phyloP scores from a whole-genome alignment of 2,888 invertebrate species.

The Nemotelus pantherinus region DNA sequence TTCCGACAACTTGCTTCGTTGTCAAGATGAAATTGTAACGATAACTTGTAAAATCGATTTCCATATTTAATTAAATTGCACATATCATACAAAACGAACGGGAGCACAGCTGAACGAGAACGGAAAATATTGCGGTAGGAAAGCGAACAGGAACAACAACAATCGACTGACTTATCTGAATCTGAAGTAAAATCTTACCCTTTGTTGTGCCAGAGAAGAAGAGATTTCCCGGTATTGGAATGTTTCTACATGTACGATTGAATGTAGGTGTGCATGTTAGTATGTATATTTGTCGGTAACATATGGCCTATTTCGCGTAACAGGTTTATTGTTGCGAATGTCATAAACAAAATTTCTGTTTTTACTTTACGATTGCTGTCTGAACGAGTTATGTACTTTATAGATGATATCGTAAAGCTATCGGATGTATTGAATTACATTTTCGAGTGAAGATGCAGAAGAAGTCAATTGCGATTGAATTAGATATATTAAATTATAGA shows the following conservation, averaged over 20 bases:
- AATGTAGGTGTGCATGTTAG: not conserved
- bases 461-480: not conserved
- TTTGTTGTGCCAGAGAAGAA: not conserved
- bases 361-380: conserved; percentile 31
- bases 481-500: not conserved
- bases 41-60: conserved; percentile 42
- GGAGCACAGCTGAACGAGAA: not conserved
- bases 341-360: conserved; percentile 41
- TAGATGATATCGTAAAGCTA: not conserved
- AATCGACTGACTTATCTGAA: conserved; percentile 1
- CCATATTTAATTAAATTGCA: conserved; percentile 43
- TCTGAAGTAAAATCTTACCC: not conserved
- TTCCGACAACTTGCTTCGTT: conserved; percentile 21
- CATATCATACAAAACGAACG: conserved; percentile 16
- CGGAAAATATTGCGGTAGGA: not conserved
- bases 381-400: not conserved
- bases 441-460: not conserved
- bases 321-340: conserved; percentile 33
- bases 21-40: conserved; percentile 39
- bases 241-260: not conserved
- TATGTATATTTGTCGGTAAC: conserved; percentile 1
- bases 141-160: not conserved
- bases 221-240: not conserved
- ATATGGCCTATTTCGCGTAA: conserved; percentile 36
- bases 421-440: conserved; percentile 6